These are phyloP conservation scores for Megalopta genalis DNA, from an alignment of 1,140 invertebrate species.

Conservation along the genomic window DNA sequence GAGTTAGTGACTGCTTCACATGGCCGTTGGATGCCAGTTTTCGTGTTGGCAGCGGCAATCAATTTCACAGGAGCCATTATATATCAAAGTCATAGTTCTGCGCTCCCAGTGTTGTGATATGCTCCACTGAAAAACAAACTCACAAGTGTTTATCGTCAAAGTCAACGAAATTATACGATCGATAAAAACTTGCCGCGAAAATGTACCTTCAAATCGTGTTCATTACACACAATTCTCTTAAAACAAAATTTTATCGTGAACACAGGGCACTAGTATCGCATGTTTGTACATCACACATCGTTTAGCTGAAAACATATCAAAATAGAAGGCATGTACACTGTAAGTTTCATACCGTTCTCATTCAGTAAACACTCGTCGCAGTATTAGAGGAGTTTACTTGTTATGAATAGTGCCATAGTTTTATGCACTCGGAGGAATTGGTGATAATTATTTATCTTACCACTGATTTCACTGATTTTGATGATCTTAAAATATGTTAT, in stretches of 20 bases:
- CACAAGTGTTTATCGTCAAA: slow-evolving; percentile 7
- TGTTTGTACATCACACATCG: slow-evolving; percentile 29
- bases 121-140: slow-evolving; percentile 1
- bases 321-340: slow-evolving; percentile 21
- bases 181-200: background rate
- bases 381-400: background rate
- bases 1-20: slow-evolving; percentile 87
- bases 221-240: background rate
- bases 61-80: slow-evolving; percentile 90
- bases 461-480: too few relatives aligned
- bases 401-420: slow-evolving; percentile 48
- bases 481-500: too few relatives aligned
- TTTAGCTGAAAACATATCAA: slow-evolving; percentile 57
- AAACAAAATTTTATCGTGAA: slow-evolving; percentile 7
- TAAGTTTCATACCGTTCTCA: slow-evolving; percentile 7
- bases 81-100: slow-evolving; percentile 88
- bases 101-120: slow-evolving; percentile 83
- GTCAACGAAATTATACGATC: slow-evolving; percentile 6
- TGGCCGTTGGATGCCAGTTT: slow-evolving; percentile 89
- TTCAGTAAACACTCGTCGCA: slow-evolving; percentile 9
- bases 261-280: slow-evolving; percentile 2
- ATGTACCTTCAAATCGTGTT: slow-evolving; percentile 14
- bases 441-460: background rate
- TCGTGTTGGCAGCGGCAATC: slow-evolving; percentile 86
- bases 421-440: slow-evolving; percentile 32